A percentile compares a stretch with the other conserved stretches of the same genome.
Conservation (phyloP, 1,140 invertebrate genomes). For the Halictus rubicundus region DNA sequence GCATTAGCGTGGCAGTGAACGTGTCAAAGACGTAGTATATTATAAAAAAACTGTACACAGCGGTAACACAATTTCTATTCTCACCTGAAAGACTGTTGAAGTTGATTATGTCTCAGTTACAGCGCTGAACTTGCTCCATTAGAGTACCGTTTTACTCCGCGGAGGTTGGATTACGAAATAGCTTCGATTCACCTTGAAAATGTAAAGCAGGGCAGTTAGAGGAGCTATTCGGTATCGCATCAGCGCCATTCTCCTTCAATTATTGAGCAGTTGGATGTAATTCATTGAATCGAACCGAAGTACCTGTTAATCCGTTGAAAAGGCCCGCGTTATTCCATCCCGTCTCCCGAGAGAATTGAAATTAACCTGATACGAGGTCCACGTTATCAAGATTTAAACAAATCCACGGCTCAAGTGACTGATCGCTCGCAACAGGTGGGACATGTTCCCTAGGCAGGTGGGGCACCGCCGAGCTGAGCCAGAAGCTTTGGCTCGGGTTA, state of each 20-base stretch:
- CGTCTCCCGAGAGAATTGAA: conserved; percentile 60
- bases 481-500: conserved; percentile 71
- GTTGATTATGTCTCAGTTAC: too few relatives aligned
- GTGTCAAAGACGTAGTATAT: too few relatives aligned
- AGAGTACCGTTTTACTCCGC: not conserved
- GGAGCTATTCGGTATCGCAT: conserved; percentile 11
- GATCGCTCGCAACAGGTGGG: conserved; percentile 78
- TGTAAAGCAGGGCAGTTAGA: not conserved
- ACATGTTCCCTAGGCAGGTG: conserved; percentile 73
- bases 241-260: conserved; percentile 21
- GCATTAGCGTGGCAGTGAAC: too few relatives aligned
- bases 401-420: conserved; percentile 74
- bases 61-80: too few relatives aligned
- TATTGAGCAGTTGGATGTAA: conserved; percentile 24
- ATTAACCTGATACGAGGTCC: conserved; percentile 65
- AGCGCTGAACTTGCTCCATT: too few relatives aligned
- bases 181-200: not conserved
- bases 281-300: conserved; percentile 26
- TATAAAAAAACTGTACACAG: too few relatives aligned
- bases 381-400: conserved; percentile 76
- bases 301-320: conserved; percentile 39
- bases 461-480: conserved; percentile 60
- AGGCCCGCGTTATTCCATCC: conserved; percentile 60
- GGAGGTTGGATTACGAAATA: not conserved
- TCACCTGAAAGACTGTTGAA: too few relatives aligned